Evolutionary conservation across 1,140 invertebrate genomes (phyloP).

Genomic region (Drosophila serrata): DNA sequence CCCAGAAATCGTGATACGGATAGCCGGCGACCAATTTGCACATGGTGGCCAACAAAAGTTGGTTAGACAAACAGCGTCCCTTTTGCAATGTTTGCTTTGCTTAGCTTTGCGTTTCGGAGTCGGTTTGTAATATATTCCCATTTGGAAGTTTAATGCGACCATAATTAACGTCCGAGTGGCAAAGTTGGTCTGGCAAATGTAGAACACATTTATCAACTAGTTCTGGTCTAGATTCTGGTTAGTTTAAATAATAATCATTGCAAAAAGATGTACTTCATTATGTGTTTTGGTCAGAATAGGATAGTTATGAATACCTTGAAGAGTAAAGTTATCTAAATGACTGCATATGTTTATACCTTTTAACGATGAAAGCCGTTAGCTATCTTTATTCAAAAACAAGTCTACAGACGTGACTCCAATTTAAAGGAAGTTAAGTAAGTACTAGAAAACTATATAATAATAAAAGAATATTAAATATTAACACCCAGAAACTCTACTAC

Average conservation of each 20-base stretch:
- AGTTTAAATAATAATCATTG: conserved; percentile 9
- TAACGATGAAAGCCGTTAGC: not conserved
- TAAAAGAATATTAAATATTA: not conserved
- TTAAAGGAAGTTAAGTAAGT: not conserved
- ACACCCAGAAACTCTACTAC: not conserved
- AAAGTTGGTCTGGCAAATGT: conserved; percentile 16
- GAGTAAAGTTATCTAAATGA: not conserved
- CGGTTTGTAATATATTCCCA: conserved; percentile 30
- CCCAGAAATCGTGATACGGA: conserved; percentile 50
- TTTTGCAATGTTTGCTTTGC: conserved; percentile 1
- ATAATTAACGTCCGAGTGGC: conserved; percentile 37
- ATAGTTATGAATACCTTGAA: not conserved
- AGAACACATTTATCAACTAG: conserved; percentile 28
- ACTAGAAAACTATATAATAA: not conserved
- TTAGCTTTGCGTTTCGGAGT: conserved; percentile 3
- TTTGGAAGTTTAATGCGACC: conserved; percentile 36
- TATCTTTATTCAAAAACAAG: not conserved
- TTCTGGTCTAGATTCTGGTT: conserved; percentile 4
- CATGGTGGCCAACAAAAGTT: conserved; percentile 51
- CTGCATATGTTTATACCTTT: not conserved
- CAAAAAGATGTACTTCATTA: not conserved
- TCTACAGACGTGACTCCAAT: not conserved
- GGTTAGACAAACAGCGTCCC: conserved; percentile 48
- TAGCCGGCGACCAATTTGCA: conserved; percentile 46
- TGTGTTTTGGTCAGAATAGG: not conserved